These are phyloP conservation scores for Pelvicachromis taeniatus DNA, from an alignment of 2,113 vertebrate species.

Conservation along the genomic window DNA sequence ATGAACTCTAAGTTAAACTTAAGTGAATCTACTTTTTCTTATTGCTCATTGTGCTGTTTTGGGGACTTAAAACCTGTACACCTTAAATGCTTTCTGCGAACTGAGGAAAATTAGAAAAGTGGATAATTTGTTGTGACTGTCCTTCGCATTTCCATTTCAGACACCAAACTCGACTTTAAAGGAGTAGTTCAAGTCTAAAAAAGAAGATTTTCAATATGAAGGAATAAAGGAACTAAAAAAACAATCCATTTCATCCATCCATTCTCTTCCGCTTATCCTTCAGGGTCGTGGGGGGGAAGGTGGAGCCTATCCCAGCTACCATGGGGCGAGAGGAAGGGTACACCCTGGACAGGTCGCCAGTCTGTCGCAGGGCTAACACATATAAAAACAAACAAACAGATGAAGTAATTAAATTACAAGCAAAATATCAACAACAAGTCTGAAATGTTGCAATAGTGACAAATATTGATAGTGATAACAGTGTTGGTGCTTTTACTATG, in stretches of 20 bases:
- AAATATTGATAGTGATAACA: background rate
- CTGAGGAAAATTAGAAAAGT: background rate
- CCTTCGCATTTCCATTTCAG: background rate
- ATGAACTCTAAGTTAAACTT: background rate
- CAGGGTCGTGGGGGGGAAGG: background rate
- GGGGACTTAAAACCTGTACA: background rate
- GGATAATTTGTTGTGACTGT: background rate
- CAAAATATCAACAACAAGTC: background rate
- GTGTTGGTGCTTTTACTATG: background rate
- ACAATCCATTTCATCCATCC: background rate
- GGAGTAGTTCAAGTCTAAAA: background rate
- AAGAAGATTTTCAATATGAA: background rate
- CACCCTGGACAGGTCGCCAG: background rate
- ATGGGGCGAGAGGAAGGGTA: background rate
- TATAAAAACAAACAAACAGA: background rate
- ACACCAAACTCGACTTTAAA: background rate
- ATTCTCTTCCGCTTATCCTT: background rate
- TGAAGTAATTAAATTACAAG: background rate
- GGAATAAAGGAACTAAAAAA: background rate
- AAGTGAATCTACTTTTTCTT: background rate
- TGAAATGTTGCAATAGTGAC: background rate
- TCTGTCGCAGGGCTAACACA: background rate
- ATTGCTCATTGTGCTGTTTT: background rate
- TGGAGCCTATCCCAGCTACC: background rate
- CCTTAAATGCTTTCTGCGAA: no score